Evolutionary conservation across 2,797 vertebrate genomes (phyloP), one percentile per base, ranked within the genome.

Genomic region (Tangara arthus): DNA sequence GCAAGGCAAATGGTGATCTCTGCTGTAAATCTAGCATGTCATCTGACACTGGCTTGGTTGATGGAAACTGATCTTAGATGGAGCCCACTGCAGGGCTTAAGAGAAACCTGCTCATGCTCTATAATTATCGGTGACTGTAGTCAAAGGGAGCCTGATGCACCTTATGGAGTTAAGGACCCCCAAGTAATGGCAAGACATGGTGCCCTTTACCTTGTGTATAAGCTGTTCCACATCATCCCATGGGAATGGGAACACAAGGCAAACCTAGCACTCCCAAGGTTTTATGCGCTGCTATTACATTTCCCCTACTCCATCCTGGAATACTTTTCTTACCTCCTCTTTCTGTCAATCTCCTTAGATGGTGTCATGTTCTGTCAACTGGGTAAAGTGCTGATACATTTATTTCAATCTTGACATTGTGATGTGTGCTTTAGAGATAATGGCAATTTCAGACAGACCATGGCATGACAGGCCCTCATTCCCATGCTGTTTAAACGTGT

Each of bases 121-220:
- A 4, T 82, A 87, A 77, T 78, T 90, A 55, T 11, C 17, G 3
- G 26, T 42, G 46, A 1, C 41, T 66, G 8, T 10, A 32, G 34
- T 28, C 24, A 49, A 30, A 94, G 72, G n/a, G 11, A 77, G 19
- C 13, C 37, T n/a, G 21, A 42, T 1, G 2, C 34, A 80, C 66
- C 53, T 70, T 37, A 66, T 30, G 21, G 44, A 34, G 35, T 80
- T 46, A 73, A 49, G 24, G 14, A 49, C 22, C 27, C 30, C 32
- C 18, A 12, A 10, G 6, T 27, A 46, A 11, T 7, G 13, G 17
- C 0, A 7, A n/a, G 47, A 59, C 5, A 0, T 1, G n/a, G 12
- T 56, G 2, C 10, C 15, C 21, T 27, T 52, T 35, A 22, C 13
- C 30, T 84, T 73, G 24, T 5, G 11, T 26, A 9, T n/a, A 46